A percentile compares a stretch with the other conserved stretches of the same genome.
phyloP scores from a whole-genome alignment of 2,888 invertebrate species.

The Anorthoa munda region DNA sequence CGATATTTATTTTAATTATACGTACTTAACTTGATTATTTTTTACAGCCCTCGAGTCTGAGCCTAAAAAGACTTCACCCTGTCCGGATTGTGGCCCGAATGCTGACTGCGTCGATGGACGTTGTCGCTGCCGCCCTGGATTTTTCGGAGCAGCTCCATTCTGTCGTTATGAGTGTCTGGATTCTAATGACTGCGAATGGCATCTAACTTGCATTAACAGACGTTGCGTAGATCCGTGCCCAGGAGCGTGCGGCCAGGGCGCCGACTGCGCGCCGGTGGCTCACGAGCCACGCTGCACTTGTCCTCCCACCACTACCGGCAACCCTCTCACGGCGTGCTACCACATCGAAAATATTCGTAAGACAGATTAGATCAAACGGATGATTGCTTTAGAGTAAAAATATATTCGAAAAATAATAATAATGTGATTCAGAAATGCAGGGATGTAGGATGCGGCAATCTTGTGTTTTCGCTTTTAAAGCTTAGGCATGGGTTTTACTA shows the following conservation, averaged over 20 bases:
- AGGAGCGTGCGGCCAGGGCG: conserved; percentile 94
- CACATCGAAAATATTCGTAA: conserved; percentile 88
- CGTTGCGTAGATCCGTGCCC: conserved; percentile 94
- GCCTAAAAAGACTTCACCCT: conserved; percentile 89
- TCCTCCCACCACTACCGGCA: conserved; percentile 92
- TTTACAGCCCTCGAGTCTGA: conserved; percentile 78
- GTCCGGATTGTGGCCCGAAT: conserved; percentile 94
- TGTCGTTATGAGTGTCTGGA: conserved; percentile 94
- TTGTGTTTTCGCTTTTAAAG: conserved; percentile 87
- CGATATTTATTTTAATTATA: not conserved
- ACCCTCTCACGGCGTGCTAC: conserved; percentile 94
- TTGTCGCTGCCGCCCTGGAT: conserved; percentile 93
- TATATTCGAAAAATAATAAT: conserved; percentile 33
- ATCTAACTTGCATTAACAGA: conserved; percentile 93
- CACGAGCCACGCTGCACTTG: conserved; percentile 94
- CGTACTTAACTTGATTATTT: conserved; percentile 37
- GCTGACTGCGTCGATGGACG: conserved; percentile 93
- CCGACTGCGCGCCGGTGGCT: conserved; percentile 93
- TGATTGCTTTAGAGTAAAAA: conserved; percentile 75
- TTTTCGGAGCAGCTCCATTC: conserved; percentile 94
- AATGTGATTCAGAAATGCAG: conserved; percentile 48
- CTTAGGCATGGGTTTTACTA: conserved; percentile 91
- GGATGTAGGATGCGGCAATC: conserved; percentile 71
- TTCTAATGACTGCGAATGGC: conserved; percentile 93
- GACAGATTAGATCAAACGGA: conserved; percentile 83